Percentiles rank a stretch among this genome's conserved stretches.
These are phyloP conservation scores for Boloria euphrosyne DNA, from an alignment of 2,888 invertebrate genomes.

Conservation along the genomic window DNA sequence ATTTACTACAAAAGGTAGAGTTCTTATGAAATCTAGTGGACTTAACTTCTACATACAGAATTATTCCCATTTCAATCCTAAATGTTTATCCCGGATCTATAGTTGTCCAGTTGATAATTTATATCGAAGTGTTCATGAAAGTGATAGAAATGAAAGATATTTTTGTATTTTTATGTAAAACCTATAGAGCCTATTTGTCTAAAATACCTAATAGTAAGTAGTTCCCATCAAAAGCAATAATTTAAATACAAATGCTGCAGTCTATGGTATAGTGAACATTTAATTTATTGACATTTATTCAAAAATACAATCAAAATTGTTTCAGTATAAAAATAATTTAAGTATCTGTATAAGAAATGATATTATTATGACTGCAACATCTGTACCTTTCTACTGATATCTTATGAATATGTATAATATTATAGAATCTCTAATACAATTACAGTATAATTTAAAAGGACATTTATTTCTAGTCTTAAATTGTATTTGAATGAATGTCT, in stretches of 20 bases:
- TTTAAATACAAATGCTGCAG: slow-evolving; percentile 27
- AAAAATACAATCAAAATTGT: neutral
- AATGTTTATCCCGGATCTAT: slow-evolving; percentile 50
- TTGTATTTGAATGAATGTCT: slow-evolving; percentile 11
- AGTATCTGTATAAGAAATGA: slow-evolving; percentile 1
- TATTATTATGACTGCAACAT: slow-evolving; percentile 24
- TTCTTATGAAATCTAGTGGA: slow-evolving; percentile 54
- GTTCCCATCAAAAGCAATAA: slow-evolving; percentile 52
- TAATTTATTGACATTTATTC: slow-evolving; percentile 8
- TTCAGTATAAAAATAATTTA: slow-evolving; percentile 1
- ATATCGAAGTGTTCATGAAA: slow-evolving; percentile 77
- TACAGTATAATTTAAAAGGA: slow-evolving; percentile 27
- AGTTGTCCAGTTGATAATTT: slow-evolving; percentile 68
- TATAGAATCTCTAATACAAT: slow-evolving; percentile 36
- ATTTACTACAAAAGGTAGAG: slow-evolving; percentile 64
- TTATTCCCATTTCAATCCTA: slow-evolving; percentile 45
- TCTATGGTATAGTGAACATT: slow-evolving; percentile 10
- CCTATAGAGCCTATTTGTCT: slow-evolving; percentile 53
- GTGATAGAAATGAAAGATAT: slow-evolving; percentile 76
- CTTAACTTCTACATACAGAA: slow-evolving; percentile 42
- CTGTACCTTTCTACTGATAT: slow-evolving; percentile 24
- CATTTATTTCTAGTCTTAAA: slow-evolving; percentile 30
- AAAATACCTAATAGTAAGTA: slow-evolving; percentile 45
- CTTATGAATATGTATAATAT: slow-evolving; percentile 28
- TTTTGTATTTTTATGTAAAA: slow-evolving; percentile 73